Evolutionary conservation across 2,797 vertebrate species (phyloP).

Genomic region (Sparidentex hasta): DNA sequence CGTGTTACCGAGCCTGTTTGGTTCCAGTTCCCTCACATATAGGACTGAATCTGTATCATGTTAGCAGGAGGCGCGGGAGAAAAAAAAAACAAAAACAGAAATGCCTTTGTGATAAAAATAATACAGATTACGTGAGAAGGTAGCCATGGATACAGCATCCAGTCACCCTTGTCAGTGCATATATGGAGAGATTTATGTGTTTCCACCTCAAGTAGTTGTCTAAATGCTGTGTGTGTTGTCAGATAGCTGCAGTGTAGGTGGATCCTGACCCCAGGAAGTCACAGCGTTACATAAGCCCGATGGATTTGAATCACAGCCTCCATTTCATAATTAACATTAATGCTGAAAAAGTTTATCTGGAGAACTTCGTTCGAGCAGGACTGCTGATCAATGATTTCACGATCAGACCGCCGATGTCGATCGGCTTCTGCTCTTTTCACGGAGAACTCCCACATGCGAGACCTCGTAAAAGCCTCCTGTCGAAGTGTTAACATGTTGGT

Average conservation of each 20-base stretch:
- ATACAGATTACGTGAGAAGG: constrained; percentile 79
- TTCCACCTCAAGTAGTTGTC: constrained; percentile 79
- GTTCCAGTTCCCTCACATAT: constrained; percentile 50
- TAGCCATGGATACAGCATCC: constrained; percentile 83
- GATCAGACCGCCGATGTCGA: constrained; percentile 10
- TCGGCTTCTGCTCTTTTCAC: constrained; percentile 20
- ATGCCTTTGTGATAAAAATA: constrained; percentile 81
- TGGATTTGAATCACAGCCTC: constrained; percentile 74
- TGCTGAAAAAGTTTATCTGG: constrained; percentile 59
- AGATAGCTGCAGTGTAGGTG: constrained; percentile 77
- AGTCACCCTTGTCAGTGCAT: constrained; percentile 77
- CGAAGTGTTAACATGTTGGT: constrained; percentile 23
- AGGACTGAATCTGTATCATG: constrained; percentile 59
- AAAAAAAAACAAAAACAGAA: constrained; percentile 45
- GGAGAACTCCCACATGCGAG: constrained; percentile 21
- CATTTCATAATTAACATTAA: constrained; percentile 72
- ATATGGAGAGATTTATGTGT: constrained; percentile 79
- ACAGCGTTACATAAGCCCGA: constrained; percentile 77
- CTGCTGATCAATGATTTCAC: constrained; percentile 20
- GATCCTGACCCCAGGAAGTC: constrained; percentile 78
- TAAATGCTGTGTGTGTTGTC: constrained; percentile 77
- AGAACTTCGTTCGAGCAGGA: constrained; percentile 40
- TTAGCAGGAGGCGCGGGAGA: constrained; percentile 60
- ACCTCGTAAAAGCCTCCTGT: constrained; percentile 7
- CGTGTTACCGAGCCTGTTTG: constrained; percentile 9